These are phyloP conservation scores for Drosophila sturtevanti DNA, from an alignment of 1,140 invertebrate genomes.

Conservation along the genomic window DNA sequence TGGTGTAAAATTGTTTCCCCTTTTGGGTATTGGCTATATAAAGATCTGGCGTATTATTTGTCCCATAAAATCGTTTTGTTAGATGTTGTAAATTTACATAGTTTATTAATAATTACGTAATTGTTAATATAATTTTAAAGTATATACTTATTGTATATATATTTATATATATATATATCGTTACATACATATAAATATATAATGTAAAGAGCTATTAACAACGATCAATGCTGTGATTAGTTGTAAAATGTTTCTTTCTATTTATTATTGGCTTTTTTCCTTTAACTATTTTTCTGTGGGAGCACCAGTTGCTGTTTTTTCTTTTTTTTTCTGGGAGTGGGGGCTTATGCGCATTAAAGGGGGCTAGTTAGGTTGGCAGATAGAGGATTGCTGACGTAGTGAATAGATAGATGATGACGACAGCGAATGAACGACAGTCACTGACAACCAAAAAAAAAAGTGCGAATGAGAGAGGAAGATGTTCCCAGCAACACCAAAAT, in stretches of 20 bases:
- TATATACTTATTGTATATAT: neutral
- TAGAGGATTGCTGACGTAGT: conserved; percentile 31
- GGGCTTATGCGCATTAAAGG: neutral
- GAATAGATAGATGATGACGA: conserved; percentile 8
- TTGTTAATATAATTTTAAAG: conserved; percentile 13
- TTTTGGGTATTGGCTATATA: too few relatives aligned
- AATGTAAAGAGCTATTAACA: conserved; percentile 71
- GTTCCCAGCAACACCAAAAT: conserved; percentile 8
- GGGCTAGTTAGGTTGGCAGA: conserved; percentile 9
- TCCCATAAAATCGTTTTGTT: neutral
- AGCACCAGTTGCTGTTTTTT: conserved; percentile 66
- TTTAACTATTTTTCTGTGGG: conserved; percentile 59
- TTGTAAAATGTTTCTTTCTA: conserved; percentile 34
- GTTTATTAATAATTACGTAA: conserved; percentile 34
- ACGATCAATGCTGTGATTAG: conserved; percentile 62
- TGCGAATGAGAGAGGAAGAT: conserved; percentile 9
- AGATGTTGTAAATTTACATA: conserved; percentile 48
- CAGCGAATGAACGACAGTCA: conserved; percentile 41
- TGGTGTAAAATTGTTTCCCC: too few relatives aligned
- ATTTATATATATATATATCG: neutral
- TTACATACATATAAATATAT: neutral
- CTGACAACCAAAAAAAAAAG: neutral
- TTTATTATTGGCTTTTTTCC: conserved; percentile 38
- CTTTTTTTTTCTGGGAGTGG: conserved; percentile 25
- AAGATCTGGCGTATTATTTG: too few relatives aligned